Evolutionary conservation across 64 coral and sea anemone species (phyloP), one percentile per base, ranked within the genome.

Genomic region (Montipora foliosa): DNA sequence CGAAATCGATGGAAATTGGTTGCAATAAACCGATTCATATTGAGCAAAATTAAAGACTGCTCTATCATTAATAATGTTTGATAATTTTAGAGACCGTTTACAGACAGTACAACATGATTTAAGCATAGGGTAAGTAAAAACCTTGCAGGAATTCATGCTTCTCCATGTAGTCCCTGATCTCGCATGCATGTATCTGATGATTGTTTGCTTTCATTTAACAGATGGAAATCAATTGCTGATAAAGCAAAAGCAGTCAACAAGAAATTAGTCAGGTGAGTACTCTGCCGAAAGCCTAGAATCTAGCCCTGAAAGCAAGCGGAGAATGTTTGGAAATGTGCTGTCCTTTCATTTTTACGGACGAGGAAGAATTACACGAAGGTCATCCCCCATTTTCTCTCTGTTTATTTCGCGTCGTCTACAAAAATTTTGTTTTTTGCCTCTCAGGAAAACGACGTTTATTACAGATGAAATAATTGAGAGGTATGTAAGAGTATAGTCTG

Each of bases 241-340:
- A 97, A 97, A 44, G 95, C 95, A 14, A 97, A 97, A 73, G 88
- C 95, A 69, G 95, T 97, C n/a, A 97, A 97, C 78, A 94, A 97
- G 75, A 97, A 94, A 45, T 94, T 97, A 67, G 93, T 78, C 17
- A 87, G 95, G 95, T 97, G 55, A 84, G 66, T 71, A 71, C 4
- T 71, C 4, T 21, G 68, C 19, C 17, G 4, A 0, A 64, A 64
- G 9, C 13, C 8, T 12, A 12, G 8, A 16, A 11, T 12, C 13
- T 12, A 57, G 53, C 6, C 11, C 6, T 6, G 11, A 57, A 57
- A 57, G 3, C 0, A 6, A 57, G 3, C 3, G 11, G 11, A 8
- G 53, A 57, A 6, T 57, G 37, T 37, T 37, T 37, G 37, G 37
- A 37, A 37, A 37, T 37, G 37, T 37, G 37, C 37, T 37, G 37